Base-by-base conservation (phyloP, 2,113 vertebrate species). In the Pampusana beccarii region DNA sequence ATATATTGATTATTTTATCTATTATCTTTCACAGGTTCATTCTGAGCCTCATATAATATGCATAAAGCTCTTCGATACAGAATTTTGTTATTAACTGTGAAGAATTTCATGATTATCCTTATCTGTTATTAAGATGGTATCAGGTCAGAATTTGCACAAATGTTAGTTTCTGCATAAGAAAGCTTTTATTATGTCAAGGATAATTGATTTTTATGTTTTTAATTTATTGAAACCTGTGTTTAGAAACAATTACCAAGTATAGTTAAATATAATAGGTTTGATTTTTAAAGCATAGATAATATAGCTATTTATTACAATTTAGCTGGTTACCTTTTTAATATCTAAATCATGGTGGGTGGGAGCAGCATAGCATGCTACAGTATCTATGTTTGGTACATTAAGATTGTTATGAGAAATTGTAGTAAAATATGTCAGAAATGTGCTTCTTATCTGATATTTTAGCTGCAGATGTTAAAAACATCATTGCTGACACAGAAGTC, bases 311-410 rank as follows among this genome's bases (percentile, higher is more conserved):
- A 33, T 88, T 56, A 42, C 13, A 74, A 56, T 73, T 8, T 58
- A 56, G 2, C 28, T 70, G 31, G 2, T 53, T 87, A 16, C 9
- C 12, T 62, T 62, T 61, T 46, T 58, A 66, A 18, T 77, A 17
- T 24, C 29, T 50, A 19, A 86, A 78, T 38, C 0, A 0, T 36
- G 13, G 31, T 4, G 5, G 5, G 3, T 5, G 9, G 6, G 15
- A 5, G 7, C 19, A 67, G 31, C 1, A 1, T 60, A 72, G 23
- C 11, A 11, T 21, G 10, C 13, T 29, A 29, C n/a, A 24, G 42
- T 29, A 51, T 42, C 53, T 0, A 0, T 56, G 17, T 54, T 51
- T 79, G 51, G 34, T 23, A 36, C 33, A 8, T 57, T 29, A 88
- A 64, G 38, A 36, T 78, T 40, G 46, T 42, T 36, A 19, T 58